Conservation (phyloP, 2,888 invertebrate genomes). For the Allophyes oxyacanthae region DNA sequence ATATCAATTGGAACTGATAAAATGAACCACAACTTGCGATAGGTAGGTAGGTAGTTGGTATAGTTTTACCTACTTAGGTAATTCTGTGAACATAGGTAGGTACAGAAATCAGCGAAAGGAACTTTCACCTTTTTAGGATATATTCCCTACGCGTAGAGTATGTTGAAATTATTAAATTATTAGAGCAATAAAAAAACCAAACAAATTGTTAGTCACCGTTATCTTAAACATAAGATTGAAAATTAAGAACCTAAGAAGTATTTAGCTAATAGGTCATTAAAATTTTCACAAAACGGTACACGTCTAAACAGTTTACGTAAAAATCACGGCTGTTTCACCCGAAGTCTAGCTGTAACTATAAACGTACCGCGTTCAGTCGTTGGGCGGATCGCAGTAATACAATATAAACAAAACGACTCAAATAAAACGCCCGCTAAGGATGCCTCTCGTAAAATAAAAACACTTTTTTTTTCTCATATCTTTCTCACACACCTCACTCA, state of each 20-base stretch:
- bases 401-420: constrained; percentile 49
- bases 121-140: too few relatives aligned
- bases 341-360: constrained; percentile 26
- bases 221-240: too few relatives aligned
- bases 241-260: too few relatives aligned
- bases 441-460: constrained; percentile 25
- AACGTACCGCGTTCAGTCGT: constrained; percentile 29
- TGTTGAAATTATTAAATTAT: too few relatives aligned
- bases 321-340: constrained; percentile 13
- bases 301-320: constrained; percentile 11
- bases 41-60: too few relatives aligned
- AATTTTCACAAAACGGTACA: background rate
- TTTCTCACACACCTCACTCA: constrained; percentile 48
- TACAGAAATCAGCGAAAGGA: too few relatives aligned
- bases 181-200: background rate
- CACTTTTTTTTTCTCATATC: constrained; percentile 21
- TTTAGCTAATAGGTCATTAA: constrained; percentile 2
- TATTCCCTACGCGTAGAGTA: too few relatives aligned
- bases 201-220: too few relatives aligned
- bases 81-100: too few relatives aligned
- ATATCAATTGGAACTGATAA: constrained; percentile 20
- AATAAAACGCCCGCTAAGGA: constrained; percentile 46
- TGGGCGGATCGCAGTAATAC: constrained; percentile 34
- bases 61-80: too few relatives aligned
- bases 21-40: constrained; percentile 9